A percentile compares a stretch with the other conserved stretches of the same genome.
phyloP scores from a whole-genome alignment of 2,113 vertebrate species.

The Galemys pyrenaicus region DNA sequence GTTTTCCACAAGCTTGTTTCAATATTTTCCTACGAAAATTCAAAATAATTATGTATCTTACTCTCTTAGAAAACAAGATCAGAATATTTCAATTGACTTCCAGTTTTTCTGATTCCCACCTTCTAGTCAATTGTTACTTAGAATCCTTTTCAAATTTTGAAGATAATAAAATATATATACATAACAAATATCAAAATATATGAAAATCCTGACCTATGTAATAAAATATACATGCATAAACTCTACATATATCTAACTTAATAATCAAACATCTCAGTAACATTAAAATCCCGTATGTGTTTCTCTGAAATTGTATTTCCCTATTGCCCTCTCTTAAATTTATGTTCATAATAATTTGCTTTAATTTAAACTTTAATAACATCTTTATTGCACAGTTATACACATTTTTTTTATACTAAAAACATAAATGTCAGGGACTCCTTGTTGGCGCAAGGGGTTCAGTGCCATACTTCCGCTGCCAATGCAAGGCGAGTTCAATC shows the following conservation, averaged over 20 bases:
- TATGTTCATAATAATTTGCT: slow-evolving; percentile 34
- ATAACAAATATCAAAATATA: too few relatives aligned
- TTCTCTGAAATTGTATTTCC: not conserved
- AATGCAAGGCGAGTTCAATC: too few relatives aligned
- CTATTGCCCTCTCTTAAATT: not conserved
- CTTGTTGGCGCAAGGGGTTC: too few relatives aligned
- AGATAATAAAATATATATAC: not conserved
- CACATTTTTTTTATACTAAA: not conserved
- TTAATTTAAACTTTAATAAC: not conserved
- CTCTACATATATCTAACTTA: not conserved
- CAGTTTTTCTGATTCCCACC: not conserved
- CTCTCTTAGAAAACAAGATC: not conserved
- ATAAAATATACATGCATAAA: not conserved
- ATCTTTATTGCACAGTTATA: not conserved
- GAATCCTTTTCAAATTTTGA: not conserved
- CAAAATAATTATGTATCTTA: not conserved
- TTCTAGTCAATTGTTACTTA: not conserved
- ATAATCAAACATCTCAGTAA: not conserved
- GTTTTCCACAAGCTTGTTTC: not conserved
- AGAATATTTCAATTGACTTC: not conserved
- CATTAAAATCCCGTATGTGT: fast-evolving
- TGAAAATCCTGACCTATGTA: not conserved
- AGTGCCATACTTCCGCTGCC: too few relatives aligned
- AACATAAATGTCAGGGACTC: not conserved
- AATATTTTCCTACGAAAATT: not conserved